Evolutionary conservation across 2,888 invertebrate species (phyloP).

Genomic region (Galeruca laticollis): DNA sequence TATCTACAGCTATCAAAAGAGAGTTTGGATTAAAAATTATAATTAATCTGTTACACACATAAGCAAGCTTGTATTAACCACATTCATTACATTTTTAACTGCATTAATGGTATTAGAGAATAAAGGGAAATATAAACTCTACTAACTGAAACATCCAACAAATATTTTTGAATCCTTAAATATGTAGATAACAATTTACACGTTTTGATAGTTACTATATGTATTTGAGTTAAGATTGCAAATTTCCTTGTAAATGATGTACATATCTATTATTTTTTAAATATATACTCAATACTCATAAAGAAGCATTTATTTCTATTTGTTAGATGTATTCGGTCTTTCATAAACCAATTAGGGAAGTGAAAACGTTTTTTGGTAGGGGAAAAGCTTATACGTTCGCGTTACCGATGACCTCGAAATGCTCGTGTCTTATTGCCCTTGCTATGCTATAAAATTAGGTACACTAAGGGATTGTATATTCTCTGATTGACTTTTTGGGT

Average conservation of each 20-base stretch:
- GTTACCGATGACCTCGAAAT: too few species aligned
- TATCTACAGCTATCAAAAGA: background rate
- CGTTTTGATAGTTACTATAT: background rate
- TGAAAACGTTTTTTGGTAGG: too few species aligned
- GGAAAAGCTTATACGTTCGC: too few species aligned
- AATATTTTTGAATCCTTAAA: slow-evolving; percentile 10
- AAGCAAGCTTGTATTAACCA: slow-evolving; percentile 28
- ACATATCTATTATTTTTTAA: too few species aligned
- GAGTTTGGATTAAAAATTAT: slow-evolving; percentile 10
- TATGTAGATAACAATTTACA: slow-evolving; percentile 10
- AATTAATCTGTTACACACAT: slow-evolving; percentile 26
- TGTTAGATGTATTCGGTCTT: too few species aligned
- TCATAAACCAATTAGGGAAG: too few species aligned
- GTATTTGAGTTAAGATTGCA: background rate
- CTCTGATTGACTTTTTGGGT: too few species aligned
- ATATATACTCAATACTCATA: too few species aligned
- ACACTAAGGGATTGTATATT: too few species aligned
- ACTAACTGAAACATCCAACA: slow-evolving; percentile 12
- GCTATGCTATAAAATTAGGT: too few species aligned
- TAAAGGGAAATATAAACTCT: slow-evolving; percentile 5
- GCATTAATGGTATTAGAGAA: slow-evolving; percentile 10
- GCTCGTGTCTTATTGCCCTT: too few species aligned
- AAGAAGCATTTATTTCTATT: too few species aligned
- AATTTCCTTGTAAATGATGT: background rate
- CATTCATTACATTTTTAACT: slow-evolving; percentile 16